Base-by-base conservation (phyloP, 23 tunicate genomes). In the Botrylloides violaceus region DNA sequence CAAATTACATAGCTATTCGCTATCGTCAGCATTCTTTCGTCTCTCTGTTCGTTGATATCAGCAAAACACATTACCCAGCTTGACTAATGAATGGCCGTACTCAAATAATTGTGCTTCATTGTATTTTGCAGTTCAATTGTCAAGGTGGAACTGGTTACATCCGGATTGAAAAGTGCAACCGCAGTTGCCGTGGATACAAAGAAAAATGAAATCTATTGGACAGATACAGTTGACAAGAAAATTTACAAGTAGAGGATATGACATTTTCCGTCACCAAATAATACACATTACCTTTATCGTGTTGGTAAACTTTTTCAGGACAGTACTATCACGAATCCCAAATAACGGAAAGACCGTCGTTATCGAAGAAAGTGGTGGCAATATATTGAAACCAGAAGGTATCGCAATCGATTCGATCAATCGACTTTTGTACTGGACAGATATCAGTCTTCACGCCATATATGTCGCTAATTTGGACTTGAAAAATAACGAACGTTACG, bases 381-480 rank as follows among this genome's bases (percentile, higher is more conserved):
- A 63, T 63, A 27, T 63, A 4, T 21, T 21, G 9, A 63, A 63
- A 47, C 73, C 72, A 37, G 78, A 80, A 25, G 84, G 84, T 59
- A 34, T 80, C 1, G 84, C 84, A 29, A 59, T 80, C 29, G 84
- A 80, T 39, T 71, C 78, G 68, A 61, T 71, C 20, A 63, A 71
- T 36, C 61, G 73, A 20, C 75, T 70, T 29, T 36, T 80, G 1
- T 80, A 80, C 47, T 80, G 84, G 78, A 80, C 78, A 1, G 84
- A 80, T 61, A 15, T 23, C 24, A 34, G 28, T 4, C 32, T 53
- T 12, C 39, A 71, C 70, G 56, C 62, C 4, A 61, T 80, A 3
- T 66, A 32, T 39, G 84, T 71, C 18, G 31, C 62, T 2, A 71
- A 71, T 35, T 59, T 38, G 6, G 75, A 38, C 35, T 38, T 34